Percentiles rank a stretch among this genome's conserved stretches.
phyloP scores from a whole-genome alignment of 2,113 vertebrate species.

The Dromaius novaehollandiae region DNA sequence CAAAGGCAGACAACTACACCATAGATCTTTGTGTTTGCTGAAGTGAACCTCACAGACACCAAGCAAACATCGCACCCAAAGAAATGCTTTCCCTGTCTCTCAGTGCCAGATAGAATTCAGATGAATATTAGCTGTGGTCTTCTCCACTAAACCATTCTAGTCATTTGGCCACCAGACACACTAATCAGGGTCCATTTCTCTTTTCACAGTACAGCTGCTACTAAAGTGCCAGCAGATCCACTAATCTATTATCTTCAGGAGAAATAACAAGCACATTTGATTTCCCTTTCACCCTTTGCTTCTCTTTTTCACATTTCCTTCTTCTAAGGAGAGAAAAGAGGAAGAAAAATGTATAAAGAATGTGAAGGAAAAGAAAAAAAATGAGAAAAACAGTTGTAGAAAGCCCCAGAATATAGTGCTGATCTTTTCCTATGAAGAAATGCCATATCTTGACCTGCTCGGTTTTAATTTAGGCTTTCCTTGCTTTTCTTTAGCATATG shows the following conservation, averaged over 20 bases:
- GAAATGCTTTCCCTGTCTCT: neutral
- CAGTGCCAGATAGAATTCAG: neutral
- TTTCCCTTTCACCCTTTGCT: neutral
- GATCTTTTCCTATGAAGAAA: neutral
- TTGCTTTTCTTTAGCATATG: neutral
- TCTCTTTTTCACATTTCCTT: neutral
- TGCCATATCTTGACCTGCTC: neutral
- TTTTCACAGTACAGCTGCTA: neutral
- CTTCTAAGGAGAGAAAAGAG: neutral
- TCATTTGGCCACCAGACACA: rapidly evolving
- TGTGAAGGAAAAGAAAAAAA: neutral
- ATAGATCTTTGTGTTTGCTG: neutral
- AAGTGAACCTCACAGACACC: neutral
- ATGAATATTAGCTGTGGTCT: neutral
- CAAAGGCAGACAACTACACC: neutral
- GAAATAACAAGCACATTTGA: neutral
- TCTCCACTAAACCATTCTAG: neutral
- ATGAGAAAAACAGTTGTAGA: neutral
- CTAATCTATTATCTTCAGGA: neutral
- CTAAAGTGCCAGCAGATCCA: neutral
- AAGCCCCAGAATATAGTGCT: neutral
- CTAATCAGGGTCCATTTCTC: neutral
- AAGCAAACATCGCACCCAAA: neutral
- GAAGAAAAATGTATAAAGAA: neutral
- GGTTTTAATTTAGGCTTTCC: neutral